Evolutionary conservation across 2,113 vertebrate species (phyloP), one percentile per base, ranked within the genome.

Genomic region (Bufo gargarizans): DNA sequence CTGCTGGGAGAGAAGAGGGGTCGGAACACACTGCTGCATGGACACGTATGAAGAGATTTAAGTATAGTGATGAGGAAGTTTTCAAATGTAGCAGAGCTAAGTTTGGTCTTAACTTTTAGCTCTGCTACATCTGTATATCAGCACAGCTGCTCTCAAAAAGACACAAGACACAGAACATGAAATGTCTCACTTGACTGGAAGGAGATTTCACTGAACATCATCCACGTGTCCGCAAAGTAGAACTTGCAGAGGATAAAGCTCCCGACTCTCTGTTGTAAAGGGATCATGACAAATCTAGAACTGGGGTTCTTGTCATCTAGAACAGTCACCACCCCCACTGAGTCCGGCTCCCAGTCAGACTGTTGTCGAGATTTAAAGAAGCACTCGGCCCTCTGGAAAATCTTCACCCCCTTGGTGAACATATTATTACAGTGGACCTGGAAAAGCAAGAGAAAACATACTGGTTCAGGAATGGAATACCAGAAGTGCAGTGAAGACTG

Each of bases 341-440:
- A 69, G 76, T 96, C 96, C 0, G 90, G 14, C 91, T 97, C 96
- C 96, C 96, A 97, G 88, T 91, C 90, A 0, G 95, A 91, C 1
- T 93, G 91, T 90, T 96, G 94, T 22, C 93, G 95, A 2, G 94
- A 93, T 69, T 97, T 98, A 87, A 98, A 98, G 90, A 91, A 92
- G 1, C 97, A 98, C 59, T 95, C 95, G 12, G 97, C 96, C 0
- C 92, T 93, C 83, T 96, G 95, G 90, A 98, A 98, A 90, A 98
- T 97, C 94, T 98, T 98, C 90, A 97, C 97, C 0, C 95, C 95
- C 8, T 95, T 95, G 74, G 95, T 90, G 90, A 97, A 98, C 97
- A 98, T 97, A 94, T 98, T 98, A 93, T 98, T 98, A 11, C 97
- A 96, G 89, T 98, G 97, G 53, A 98, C 96, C 97, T 98, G 91